Evolutionary conservation across 2,888 invertebrate genomes (phyloP), one percentile per base, ranked within the genome.

Genomic region (Archaeoteleia sp.): DNA sequence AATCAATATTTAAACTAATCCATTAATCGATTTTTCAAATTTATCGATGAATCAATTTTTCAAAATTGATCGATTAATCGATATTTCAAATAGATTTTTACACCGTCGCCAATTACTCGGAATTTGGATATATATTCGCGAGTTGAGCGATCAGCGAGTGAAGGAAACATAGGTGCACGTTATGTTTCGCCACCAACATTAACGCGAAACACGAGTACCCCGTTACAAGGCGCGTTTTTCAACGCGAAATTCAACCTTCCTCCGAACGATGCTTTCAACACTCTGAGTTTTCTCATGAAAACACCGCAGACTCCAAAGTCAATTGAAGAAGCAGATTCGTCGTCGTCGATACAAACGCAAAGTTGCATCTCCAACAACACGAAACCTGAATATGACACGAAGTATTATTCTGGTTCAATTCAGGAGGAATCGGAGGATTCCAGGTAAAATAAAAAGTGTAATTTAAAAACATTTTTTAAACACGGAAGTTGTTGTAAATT

Each of bases 181-280:
- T 46, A 77, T 20, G 73, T 67, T 0, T 77, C 80, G 6, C 77
- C 79, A 0, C 78, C 78, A 1, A 79, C 76, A 45, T 70, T 82
- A 2, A 67, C 74, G n/a, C 70, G 82, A 20, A 74, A 75, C 14
- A 82, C 82, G 3, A 82, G 82, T 40, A 82, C 82, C 0, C 82
- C 82, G 0, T 77, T 82, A 76, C 77, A 76, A 42, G 49, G 69
- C 2, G 61, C 73, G 1, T 5, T 57, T 1, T 39, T 68, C 3
- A 75, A 73, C 12, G 10, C 15, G 0, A 66, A 45, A 10, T 61
- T 73, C 0, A 63, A 73, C 2, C 74, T 73, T 7, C 76, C 77
- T 27, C 73, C 71, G 0, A 72, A 75, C 0, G 73, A 35, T 17
- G 65, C 57, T 1, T 12, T 5, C 1, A 32, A 48, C 4, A 27